These are phyloP conservation scores for Odontesthes bonariensis DNA, from an alignment of 2,113 vertebrate species.

Conservation along the genomic window DNA sequence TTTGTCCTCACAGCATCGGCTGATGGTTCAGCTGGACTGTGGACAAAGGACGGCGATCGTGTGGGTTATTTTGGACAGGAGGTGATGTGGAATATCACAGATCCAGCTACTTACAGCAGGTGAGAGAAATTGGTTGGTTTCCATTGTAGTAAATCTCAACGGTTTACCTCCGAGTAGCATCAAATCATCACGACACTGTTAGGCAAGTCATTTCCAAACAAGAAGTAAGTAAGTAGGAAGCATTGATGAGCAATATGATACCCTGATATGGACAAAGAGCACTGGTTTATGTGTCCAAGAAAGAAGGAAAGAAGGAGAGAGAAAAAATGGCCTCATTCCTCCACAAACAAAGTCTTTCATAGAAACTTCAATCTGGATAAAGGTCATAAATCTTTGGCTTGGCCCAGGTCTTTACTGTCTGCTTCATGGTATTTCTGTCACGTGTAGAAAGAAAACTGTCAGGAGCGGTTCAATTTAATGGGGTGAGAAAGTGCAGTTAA, in stretches of 20 bases:
- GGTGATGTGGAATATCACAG: conserved; percentile 60
- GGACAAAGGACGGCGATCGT: conserved; percentile 54
- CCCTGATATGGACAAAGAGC: too few species aligned
- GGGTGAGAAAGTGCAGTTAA: conserved; percentile 3
- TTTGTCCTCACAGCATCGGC: conserved; percentile 61
- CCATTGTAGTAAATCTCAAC: background rate
- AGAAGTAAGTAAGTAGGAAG: background rate
- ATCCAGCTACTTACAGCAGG: conserved; percentile 47
- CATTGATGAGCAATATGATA: too few species aligned
- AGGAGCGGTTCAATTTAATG: conserved; percentile 21
- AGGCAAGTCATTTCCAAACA: conserved; percentile 6
- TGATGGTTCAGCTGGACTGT: conserved; percentile 66
- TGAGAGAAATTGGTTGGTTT: conserved; percentile 23
- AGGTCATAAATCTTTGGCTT: conserved; percentile 55
- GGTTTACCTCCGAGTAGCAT: background rate
- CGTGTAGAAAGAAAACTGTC: conserved; percentile 33
- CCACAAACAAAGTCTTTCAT: conserved; percentile 5
- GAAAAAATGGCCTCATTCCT: conserved; percentile 33
- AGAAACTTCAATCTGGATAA: conserved; percentile 29
- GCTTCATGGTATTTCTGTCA: conserved; percentile 42
- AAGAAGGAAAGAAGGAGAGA: background rate
- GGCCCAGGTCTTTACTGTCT: conserved; percentile 24
- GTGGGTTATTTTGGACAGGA: conserved; percentile 72
- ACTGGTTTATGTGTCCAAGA: background rate
- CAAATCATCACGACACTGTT: background rate